Base-by-base conservation (phyloP, 1,140 invertebrate genomes). In the Hyposmocoma kahamanoa region DNA sequence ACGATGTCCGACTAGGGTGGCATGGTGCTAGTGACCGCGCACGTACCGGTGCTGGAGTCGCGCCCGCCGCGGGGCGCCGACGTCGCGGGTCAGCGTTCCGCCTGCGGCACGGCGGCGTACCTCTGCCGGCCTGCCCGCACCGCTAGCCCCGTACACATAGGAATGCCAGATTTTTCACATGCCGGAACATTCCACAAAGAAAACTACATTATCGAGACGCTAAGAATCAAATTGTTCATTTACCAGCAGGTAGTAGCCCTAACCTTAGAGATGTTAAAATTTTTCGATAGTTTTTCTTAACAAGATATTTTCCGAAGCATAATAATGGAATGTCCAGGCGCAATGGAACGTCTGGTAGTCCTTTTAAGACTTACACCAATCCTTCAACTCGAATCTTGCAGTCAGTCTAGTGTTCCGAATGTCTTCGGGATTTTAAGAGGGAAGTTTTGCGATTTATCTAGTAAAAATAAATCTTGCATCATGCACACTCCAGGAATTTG, bases 61-160 rank as follows among this genome's bases (percentile, higher is more conserved):
- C 32, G 32, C 32, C 32, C 47, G 48, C 41, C 60, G 48, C 50
- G 56, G 43, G 53, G 63, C 26, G 47, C 55, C 56, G 46, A 20
- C 43, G 38, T n/a, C n/a, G 46, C 42, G 30, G 41, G 22, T 36
- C 53, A 64, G 61, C 63, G 67, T 53, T 75, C 72, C 64, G 55
- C 55, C 56, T 59, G 67, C 52, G 73, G 67, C 62, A 72, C 69
- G 42, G 72, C 74, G 52, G 72, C 67, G 72, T 76, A 78, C 62
- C 67, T 61, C 66, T 62, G 60, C 50, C 59, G 47, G 49, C 63
- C 47, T 57, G 55, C 60, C 59, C 67, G 61, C 60, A 63, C 47
- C 68, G 67, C 69, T 67, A 66, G 62, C 67, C 50, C 56, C 56
- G 56, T 52, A 61, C 56, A 56, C 49, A 62, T 41, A 58, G 55